phyloP scores from a whole-genome alignment of 1,140 invertebrate genomes.

The Hormaphis cornu region DNA sequence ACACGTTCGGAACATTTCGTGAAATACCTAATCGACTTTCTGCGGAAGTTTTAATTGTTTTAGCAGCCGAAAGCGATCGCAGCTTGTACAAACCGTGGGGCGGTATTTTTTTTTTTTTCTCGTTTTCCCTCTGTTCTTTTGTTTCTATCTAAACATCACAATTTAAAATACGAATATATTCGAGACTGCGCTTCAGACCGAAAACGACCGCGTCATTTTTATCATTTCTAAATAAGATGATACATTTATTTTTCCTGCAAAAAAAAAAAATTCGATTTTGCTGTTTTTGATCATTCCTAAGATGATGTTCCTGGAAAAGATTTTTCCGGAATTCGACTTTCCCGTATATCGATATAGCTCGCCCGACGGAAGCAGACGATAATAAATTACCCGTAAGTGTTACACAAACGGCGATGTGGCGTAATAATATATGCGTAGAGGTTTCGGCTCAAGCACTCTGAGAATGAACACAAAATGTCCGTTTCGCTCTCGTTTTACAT shows the following conservation, averaged over 20 bases:
- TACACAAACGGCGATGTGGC: neutral
- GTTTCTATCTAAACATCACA: too few species aligned
- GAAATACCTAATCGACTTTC: conserved; percentile 18
- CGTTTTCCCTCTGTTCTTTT: neutral
- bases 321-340: too few species aligned
- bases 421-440: neutral
- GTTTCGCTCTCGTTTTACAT: neutral
- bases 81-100: neutral
- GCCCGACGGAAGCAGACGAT: neutral
- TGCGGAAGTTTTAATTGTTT: conserved; percentile 22
- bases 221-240: too few species aligned
- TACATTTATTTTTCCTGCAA: too few species aligned
- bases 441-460: conserved; percentile 13
- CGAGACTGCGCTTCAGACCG: too few species aligned
- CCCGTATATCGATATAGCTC: too few species aligned
- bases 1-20: neutral
- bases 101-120: neutral
- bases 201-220: too few species aligned
- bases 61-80: neutral
- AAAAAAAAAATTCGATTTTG: too few species aligned
- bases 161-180: too few species aligned
- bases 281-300: too few species aligned
- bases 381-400: neutral
- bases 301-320: too few species aligned
- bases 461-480: neutral